These are phyloP conservation scores for Brachionus plicatilis DNA, from an alignment of 1,140 invertebrate genomes.

Conservation along the genomic window DNA sequence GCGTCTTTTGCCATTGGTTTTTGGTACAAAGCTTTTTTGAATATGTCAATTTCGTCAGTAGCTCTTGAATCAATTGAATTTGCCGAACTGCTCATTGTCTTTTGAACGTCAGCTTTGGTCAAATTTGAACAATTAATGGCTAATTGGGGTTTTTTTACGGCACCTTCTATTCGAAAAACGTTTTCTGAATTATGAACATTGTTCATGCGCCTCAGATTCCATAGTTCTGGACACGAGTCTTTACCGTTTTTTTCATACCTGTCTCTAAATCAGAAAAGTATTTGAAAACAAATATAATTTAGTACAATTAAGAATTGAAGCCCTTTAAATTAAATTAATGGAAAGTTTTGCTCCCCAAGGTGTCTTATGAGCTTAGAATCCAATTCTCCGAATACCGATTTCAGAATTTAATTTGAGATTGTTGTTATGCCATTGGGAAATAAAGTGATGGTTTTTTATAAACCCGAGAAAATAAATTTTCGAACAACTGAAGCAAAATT, in stretches of 20 bases:
- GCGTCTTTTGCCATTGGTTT: neutral
- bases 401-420: neutral
- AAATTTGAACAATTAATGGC: neutral
- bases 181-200: neutral
- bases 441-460: neutral
- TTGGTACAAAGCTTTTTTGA: constrained; percentile 6
- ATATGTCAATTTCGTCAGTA: neutral
- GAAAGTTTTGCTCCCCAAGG: neutral
- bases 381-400: neutral
- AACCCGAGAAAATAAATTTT: neutral
- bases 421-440: neutral
- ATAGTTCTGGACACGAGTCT: neutral
- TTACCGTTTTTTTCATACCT: neutral
- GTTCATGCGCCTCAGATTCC: neutral
- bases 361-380: neutral
- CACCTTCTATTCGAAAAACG: neutral
- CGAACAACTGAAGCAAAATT: neutral
- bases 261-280: neutral
- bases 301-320: too few relatives aligned
- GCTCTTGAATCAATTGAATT: neutral
- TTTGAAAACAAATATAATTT: neutral
- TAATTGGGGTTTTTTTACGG: neutral
- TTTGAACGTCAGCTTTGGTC: neutral
- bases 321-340: neutral
- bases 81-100: neutral